phyloP scores from a whole-genome alignment of 2,113 vertebrate species.

The Elaphurus davidianus region DNA sequence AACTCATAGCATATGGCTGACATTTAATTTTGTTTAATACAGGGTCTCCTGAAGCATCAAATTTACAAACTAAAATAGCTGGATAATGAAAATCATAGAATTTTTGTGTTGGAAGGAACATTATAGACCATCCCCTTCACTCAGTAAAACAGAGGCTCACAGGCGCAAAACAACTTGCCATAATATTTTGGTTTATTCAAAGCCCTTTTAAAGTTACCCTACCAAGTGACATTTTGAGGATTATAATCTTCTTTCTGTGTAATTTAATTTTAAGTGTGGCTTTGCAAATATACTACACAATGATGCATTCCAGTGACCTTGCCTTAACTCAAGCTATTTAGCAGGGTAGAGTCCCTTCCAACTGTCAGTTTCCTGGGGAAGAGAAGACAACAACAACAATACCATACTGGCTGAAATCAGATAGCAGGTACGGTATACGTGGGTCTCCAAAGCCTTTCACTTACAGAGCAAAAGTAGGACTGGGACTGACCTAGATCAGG shows the following conservation, averaged over 20 bases:
- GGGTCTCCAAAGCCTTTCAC: not conserved
- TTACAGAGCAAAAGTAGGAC: not conserved
- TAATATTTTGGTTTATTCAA: not conserved
- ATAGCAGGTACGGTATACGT: not conserved
- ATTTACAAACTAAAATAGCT: conserved; percentile 22
- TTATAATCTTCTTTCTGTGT: conserved; percentile 37
- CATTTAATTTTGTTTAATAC: not conserved
- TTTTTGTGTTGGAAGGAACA: not conserved
- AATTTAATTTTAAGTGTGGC: not conserved
- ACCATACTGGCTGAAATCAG: not conserved
- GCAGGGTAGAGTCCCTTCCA: not conserved
- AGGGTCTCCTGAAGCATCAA: not conserved
- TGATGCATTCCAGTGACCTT: not conserved
- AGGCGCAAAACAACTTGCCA: not conserved
- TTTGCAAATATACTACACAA: not conserved
- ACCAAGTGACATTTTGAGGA: not conserved
- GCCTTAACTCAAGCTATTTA: not conserved
- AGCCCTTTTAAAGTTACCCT: conserved; percentile 14
- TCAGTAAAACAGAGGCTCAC: not conserved
- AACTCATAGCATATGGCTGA: not conserved
- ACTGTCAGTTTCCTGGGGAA: not conserved
- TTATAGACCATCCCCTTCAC: not conserved
- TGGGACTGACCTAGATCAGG: not conserved
- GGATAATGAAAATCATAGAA: not conserved
- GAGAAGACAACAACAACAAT: not conserved